phyloP scores from a whole-genome alignment of 2,797 vertebrate genomes.

The Brotula barbata region DNA sequence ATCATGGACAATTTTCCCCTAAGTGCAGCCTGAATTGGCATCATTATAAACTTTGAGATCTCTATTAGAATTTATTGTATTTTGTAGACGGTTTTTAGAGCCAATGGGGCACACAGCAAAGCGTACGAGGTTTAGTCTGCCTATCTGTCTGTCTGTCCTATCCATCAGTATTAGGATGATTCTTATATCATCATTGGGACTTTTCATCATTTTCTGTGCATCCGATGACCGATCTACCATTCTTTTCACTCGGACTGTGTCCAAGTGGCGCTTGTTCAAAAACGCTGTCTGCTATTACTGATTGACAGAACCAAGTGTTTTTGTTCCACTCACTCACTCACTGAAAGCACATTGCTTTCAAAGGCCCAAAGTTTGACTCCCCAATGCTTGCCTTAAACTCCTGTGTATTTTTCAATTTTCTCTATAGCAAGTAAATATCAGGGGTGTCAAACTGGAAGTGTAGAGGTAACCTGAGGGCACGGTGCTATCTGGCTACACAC shows the following conservation, averaged over 20 bases:
- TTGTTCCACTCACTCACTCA: conserved; percentile 16
- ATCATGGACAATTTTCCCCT: no score
- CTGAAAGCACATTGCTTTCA: conserved; percentile 40
- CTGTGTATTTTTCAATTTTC: conserved; percentile 63
- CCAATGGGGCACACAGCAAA: conserved; percentile 1
- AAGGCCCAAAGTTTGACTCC: conserved; percentile 51
- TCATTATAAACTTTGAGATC: no score
- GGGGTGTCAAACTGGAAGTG: conserved; percentile 56
- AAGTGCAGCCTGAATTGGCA: no score
- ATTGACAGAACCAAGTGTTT: conserved; percentile 57
- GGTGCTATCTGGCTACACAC: conserved; percentile 58
- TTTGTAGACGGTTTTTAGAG: no score
- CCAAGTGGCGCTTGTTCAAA: conserved; percentile 9
- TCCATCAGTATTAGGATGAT: no score
- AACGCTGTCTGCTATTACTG: conserved; percentile 27
- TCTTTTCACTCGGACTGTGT: conserved; percentile 30
- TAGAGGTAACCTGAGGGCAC: conserved; percentile 59
- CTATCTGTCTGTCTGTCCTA: no score
- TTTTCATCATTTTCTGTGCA: neutral
- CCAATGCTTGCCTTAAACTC: conserved; percentile 43
- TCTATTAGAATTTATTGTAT: no score
- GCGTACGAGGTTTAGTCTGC: conserved; percentile 9
- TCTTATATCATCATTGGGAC: no score
- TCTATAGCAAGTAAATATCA: conserved; percentile 59
- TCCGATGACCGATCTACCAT: conserved; percentile 33